These are phyloP conservation scores for Phymanthus crucifer DNA, from an alignment of 92 coral and sea anemone species.

Conservation along the genomic window DNA sequence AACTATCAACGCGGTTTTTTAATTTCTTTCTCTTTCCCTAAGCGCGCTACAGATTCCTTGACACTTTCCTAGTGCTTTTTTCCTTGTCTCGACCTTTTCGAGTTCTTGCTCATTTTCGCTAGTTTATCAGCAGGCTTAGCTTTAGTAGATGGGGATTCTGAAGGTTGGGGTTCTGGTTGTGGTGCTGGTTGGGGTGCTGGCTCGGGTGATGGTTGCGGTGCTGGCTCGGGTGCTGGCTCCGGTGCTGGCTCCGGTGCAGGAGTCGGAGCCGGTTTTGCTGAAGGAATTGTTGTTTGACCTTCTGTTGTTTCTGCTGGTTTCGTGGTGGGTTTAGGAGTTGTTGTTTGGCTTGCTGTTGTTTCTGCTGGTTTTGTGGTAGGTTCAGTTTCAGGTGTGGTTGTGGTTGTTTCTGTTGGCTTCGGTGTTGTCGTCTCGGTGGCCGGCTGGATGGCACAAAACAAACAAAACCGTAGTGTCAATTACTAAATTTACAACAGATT, in stretches of 20 bases:
- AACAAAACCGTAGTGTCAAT: not conserved
- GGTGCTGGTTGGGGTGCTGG: conserved; percentile 39
- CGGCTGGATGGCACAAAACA: not conserved
- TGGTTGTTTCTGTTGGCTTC: conserved; percentile 10
- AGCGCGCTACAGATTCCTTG: too few relatives aligned
- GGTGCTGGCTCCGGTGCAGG: conserved; percentile 3
- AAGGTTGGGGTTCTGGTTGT: conserved; percentile 35
- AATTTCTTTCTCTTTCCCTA: too few relatives aligned
- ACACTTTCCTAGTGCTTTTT: not conserved
- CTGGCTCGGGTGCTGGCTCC: not conserved
- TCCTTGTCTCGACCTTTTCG: not conserved
- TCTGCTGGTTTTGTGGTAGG: not conserved
- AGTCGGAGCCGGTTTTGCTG: not conserved
- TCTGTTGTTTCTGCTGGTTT: not conserved
- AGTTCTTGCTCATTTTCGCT: not conserved
- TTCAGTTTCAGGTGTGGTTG: not conserved
- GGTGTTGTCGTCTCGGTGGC: not conserved
- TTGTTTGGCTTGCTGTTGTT: not conserved
- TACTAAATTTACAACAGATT: too few relatives aligned
- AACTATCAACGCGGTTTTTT: too few relatives aligned
- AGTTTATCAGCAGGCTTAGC: not conserved
- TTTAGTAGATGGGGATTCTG: conserved; percentile 12
- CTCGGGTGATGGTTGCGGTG: conserved; percentile 8
- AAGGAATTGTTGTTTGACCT: not conserved
- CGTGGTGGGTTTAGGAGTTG: not conserved